phyloP scores from a whole-genome alignment of 1,140 invertebrate genomes.

The Caerostris darwini region DNA sequence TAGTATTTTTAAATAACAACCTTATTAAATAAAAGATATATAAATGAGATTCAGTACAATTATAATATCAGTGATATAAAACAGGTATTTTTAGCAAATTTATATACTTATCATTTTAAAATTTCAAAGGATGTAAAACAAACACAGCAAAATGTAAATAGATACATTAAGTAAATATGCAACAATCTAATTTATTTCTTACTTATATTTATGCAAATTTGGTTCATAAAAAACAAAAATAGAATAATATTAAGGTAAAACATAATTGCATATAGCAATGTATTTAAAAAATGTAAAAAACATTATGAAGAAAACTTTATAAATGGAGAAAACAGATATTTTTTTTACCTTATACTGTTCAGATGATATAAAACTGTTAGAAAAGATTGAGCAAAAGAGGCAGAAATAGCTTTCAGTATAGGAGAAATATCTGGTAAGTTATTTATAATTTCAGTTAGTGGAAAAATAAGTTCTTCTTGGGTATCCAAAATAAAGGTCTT shows the following conservation, averaged over 20 bases:
- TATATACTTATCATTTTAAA: no score
- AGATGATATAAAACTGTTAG: not conserved
- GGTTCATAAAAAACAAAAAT: no score
- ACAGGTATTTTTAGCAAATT: no score
- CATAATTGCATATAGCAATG: not conserved
- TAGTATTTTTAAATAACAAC: no score
- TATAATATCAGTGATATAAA: no score
- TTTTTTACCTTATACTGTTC: not conserved
- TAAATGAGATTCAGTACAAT: no score
- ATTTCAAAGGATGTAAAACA: no score
- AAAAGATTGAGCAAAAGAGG: not conserved
- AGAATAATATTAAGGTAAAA: no score
- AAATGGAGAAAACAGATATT: not conserved
- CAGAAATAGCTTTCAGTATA: not conserved
- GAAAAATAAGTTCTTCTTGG: conserved; percentile 15
- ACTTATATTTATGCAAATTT: not conserved
- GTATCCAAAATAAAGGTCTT: not conserved
- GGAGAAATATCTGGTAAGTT: not conserved
- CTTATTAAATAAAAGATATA: no score
- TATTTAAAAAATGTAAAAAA: not conserved
- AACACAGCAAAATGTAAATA: no score
- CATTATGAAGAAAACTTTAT: not conserved
- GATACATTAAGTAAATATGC: no score
- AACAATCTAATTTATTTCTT: not conserved
- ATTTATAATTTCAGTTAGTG: conserved; percentile 37